Evolutionary conservation across 2,888 invertebrate genomes (phyloP).

Genomic region (Neria commutata): DNA sequence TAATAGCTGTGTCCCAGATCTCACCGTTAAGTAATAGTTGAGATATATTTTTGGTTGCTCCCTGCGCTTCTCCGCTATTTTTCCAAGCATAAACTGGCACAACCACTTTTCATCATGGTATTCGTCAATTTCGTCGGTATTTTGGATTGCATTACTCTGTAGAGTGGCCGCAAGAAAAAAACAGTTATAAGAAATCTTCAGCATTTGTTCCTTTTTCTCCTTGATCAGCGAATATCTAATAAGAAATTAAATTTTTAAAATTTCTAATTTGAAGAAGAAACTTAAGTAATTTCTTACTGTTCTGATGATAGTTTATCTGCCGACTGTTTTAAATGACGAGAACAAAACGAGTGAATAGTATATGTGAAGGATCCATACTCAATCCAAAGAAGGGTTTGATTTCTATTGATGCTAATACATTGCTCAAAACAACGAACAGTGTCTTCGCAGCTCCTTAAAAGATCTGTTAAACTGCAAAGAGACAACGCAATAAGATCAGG

Average conservation of each 20-base stretch:
- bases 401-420: conserved; percentile 76
- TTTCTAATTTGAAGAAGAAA: background rate
- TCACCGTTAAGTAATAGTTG: conserved; percentile 76
- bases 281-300: conserved; percentile 53
- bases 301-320: conserved; percentile 75
- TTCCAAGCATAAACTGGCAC: conserved; percentile 94
- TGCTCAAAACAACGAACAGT: conserved; percentile 82
- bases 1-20: conserved; percentile 15
- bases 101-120: conserved; percentile 88
- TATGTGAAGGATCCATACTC: conserved; percentile 92
- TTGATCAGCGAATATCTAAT: conserved; percentile 71
- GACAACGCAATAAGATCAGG: background rate
- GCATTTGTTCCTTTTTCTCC: conserved; percentile 78
- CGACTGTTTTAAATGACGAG: conserved; percentile 82
- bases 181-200: conserved; percentile 78
- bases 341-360: conserved; percentile 87
- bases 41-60: conserved; percentile 76
- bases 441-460: conserved; percentile 70
- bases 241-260: background rate
- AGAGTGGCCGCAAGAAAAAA: conserved; percentile 74
- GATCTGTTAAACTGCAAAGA: conserved; percentile 28
- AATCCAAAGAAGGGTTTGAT: conserved; percentile 81
- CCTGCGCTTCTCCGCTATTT: conserved; percentile 87
- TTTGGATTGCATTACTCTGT: conserved; percentile 53
- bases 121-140: conserved; percentile 50